phyloP scores from a whole-genome alignment of 2,888 invertebrate genomes.

The Monoplex corrugatus region DNA sequence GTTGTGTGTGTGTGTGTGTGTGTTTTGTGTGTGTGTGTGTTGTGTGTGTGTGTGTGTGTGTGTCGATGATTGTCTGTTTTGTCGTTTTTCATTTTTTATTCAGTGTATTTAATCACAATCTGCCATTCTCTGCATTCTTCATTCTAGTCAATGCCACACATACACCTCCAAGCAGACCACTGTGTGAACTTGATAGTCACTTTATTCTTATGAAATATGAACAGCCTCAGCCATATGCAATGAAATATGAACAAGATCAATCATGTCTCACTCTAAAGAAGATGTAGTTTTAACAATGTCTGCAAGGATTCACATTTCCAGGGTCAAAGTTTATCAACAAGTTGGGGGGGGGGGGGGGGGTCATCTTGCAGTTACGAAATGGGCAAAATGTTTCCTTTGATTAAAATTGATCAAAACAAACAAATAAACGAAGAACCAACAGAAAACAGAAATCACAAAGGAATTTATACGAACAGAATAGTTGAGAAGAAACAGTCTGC shows the following conservation, averaged over 20 bases:
- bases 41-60: too few species aligned
- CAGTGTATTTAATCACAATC: not conserved
- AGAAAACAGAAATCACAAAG: too few species aligned
- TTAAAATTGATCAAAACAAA: too few species aligned
- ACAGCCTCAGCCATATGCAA: slow-evolving; percentile 19
- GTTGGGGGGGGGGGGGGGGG: too few species aligned
- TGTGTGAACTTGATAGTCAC: slow-evolving; percentile 12
- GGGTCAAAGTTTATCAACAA: not conserved
- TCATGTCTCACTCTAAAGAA: not conserved
- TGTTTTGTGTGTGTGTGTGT: too few species aligned
- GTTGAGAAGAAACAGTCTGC: too few species aligned
- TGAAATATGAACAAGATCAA: not conserved
- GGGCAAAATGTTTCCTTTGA: too few species aligned
- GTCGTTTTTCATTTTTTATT: not conserved
- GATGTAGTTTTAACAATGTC: not conserved
- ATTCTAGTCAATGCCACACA: not conserved
- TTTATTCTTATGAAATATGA: slow-evolving; percentile 41
- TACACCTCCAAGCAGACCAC: not conserved
- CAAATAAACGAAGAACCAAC: too few species aligned
- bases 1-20: too few species aligned
- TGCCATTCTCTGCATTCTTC: not conserved
- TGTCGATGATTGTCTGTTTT: too few species aligned
- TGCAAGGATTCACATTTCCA: not conserved
- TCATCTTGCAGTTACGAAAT: too few species aligned
- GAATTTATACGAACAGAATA: too few species aligned